Evolutionary conservation across 2,888 invertebrate genomes (phyloP).

Genomic region (Argynnis bischoffii): DNA sequence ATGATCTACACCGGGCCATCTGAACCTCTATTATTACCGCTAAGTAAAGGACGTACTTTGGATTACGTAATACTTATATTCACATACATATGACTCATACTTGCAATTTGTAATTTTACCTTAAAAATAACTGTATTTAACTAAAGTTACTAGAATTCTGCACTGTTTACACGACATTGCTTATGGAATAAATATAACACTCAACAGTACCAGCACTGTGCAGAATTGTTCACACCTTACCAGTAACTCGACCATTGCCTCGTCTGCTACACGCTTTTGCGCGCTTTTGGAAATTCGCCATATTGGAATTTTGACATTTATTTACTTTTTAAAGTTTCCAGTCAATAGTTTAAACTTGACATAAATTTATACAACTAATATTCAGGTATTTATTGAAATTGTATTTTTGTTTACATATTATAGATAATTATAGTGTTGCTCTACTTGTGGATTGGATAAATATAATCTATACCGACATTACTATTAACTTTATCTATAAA

Average conservation of each 20-base stretch:
- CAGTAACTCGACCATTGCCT: conserved; percentile 51
- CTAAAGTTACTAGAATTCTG: conserved; percentile 22
- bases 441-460: background rate
- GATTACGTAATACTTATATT: background rate
- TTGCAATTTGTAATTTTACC: background rate
- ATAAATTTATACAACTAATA: background rate
- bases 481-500: conserved; percentile 16
- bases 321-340: conserved; percentile 26
- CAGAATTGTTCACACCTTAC: conserved; percentile 65
- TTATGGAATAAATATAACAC: conserved; percentile 71
- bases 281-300: conserved; percentile 51
- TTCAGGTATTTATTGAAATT: conserved; percentile 14
- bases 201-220: conserved; percentile 50
- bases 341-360: background rate
- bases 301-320: conserved; percentile 39
- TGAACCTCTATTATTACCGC: conserved; percentile 13
- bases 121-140: conserved; percentile 12
- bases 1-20: conserved; percentile 1
- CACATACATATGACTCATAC: background rate
- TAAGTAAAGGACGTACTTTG: background rate
- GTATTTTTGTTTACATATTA: background rate
- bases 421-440: background rate
- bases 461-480: background rate
- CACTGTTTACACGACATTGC: conserved; percentile 39
- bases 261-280: conserved; percentile 59